Base-by-base conservation (phyloP, 2,797 vertebrate genomes). In the Clarias laeviceps region DNA sequence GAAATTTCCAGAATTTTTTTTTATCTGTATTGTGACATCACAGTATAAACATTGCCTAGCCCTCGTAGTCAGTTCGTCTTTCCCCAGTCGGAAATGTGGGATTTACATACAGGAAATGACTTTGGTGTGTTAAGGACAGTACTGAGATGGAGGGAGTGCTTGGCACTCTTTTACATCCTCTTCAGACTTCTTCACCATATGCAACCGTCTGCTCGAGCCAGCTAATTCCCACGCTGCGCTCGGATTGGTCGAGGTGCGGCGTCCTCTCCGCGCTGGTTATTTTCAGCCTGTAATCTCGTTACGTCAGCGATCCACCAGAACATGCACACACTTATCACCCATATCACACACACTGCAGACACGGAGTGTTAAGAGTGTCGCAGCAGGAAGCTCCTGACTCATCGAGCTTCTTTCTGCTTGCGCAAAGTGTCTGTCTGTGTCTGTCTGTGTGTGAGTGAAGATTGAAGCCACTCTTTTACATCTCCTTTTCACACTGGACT, bases 261-360 rank as follows among this genome's bases (percentile, higher is more conserved):
- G 56, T 72, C 84, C 87, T 82, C 40, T 59, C 83, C 68, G 66
- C 3, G 24, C 76, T 66, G 86, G 90, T 90, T 94, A 94, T 95
- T 94, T 94, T 91, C 93, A 93, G 92, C 90, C 81, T 76, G 84
- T 95, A 94, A 96, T 96, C 94, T 92, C 65, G 91, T 94, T 94
- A 93, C 29, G 79, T 82, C 66, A 37, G 62, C 22, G 65, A 40
- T 24, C 77, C 83, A 69, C 70, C 70, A 40, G 85, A 86, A 88
- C 83, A 56, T 27, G 24, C 24, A 82, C 61, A 72, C 24, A 59
- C 76, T 84, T 85, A 32, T 72, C 79, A 68, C 32, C 4, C 61
- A 65, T 65, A 65, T 80, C 77, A 81, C 69, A 65, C 76, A 70
- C 76, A 80, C 83, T 34, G 61, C 76, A 29, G 34, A 5, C 37